These are phyloP conservation scores for Andricus curvator DNA, from an alignment of 2,888 invertebrate species.

Conservation along the genomic window DNA sequence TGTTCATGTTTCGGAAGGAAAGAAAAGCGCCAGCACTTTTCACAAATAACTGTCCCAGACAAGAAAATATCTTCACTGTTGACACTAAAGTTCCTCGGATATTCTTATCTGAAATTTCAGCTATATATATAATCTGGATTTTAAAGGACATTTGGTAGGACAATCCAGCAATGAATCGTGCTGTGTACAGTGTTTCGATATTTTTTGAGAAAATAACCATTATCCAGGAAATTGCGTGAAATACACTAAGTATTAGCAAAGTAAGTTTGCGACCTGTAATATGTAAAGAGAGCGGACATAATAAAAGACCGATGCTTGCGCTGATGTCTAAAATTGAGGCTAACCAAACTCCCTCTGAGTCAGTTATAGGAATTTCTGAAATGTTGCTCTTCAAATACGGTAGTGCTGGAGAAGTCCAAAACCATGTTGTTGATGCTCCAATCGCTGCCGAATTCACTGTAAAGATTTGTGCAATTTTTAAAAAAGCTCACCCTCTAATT, in stretches of 20 bases:
- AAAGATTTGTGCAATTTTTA: not conserved
- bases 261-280: not conserved
- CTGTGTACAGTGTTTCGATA: not conserved
- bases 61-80: not conserved
- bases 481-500: too few relatives aligned
- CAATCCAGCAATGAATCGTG: not conserved
- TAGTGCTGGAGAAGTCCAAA: not conserved
- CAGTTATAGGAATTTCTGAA: not conserved
- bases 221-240: not conserved
- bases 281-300: not conserved
- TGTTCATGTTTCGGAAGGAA: not conserved
- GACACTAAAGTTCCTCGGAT: not conserved
- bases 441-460: not conserved
- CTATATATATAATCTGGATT: not conserved
- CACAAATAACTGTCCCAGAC: not conserved
- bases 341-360: conserved; percentile 3
- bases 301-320: not conserved
- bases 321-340: not conserved
- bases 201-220: not conserved
- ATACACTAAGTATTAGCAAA: not conserved
- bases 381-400: conserved; percentile 8
- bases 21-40: not conserved
- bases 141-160: not conserved
- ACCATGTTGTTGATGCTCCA: not conserved
- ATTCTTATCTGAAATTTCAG: conserved; percentile 1